A percentile compares a stretch with the other conserved stretches of the same genome.
phyloP scores from a whole-genome alignment of 2,797 vertebrate species.

The Phylloscopus collybita region DNA sequence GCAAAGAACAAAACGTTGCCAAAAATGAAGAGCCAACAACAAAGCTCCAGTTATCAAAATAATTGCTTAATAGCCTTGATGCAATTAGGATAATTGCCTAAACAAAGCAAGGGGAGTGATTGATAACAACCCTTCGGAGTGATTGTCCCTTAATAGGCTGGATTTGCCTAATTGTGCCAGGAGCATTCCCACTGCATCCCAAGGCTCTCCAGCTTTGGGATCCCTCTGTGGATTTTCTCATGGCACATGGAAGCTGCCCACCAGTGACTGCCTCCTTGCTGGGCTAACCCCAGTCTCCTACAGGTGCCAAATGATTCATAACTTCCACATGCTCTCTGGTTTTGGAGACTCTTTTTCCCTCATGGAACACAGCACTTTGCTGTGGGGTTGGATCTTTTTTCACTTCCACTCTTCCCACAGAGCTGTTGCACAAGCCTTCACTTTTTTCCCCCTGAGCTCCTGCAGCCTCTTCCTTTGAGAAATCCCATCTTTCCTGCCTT shows the following conservation, averaged over 20 bases:
- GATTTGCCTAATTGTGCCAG: not conserved
- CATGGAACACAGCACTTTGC: not conserved
- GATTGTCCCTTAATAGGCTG: not conserved
- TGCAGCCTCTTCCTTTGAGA: not conserved
- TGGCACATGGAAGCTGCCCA: fast-evolving
- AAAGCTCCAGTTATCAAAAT: not conserved
- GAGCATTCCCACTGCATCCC: not conserved
- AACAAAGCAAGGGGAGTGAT: not conserved
- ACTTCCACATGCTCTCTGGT: fast-evolving
- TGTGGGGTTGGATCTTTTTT: not conserved
- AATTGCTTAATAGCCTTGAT: not conserved
- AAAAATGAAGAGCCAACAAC: not conserved
- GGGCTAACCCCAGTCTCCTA: fast-evolving
- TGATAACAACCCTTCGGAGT: not conserved
- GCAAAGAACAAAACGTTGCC: not conserved
- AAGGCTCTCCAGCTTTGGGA: not conserved
- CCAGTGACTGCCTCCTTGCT: not conserved
- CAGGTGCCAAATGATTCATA: fast-evolving
- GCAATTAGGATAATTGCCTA: not conserved
- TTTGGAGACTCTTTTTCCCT: not conserved
- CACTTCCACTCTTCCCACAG: not conserved
- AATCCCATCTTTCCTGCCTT: not conserved
- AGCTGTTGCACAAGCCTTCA: not conserved
- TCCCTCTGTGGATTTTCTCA: not conserved
- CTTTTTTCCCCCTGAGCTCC: not conserved